A percentile compares a stretch with the other conserved stretches of the same genome.
phyloP scores from a whole-genome alignment of 2,797 vertebrate species.

The Naso thynnoides region DNA sequence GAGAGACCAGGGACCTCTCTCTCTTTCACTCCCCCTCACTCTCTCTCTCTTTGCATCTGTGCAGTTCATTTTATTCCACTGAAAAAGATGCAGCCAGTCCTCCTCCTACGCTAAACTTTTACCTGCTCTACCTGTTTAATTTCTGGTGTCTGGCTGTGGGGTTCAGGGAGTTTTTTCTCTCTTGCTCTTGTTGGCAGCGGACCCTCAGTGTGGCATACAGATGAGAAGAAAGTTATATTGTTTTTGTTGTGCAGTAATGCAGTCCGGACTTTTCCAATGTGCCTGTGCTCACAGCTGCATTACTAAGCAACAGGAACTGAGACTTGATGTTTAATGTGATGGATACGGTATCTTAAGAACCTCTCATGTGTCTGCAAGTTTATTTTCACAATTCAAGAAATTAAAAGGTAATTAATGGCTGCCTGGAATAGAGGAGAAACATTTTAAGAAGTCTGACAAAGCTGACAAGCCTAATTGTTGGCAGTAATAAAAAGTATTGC shows the following conservation, averaged over 20 bases:
- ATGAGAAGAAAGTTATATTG: constrained; percentile 18
- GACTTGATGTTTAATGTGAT: constrained; percentile 43
- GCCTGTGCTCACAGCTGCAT: constrained; percentile 3
- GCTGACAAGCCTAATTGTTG: constrained; percentile 38
- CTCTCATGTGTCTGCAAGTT: constrained; percentile 55
- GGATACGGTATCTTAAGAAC: constrained; percentile 47
- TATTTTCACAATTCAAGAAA: constrained; percentile 41
- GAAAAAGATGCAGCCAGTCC: constrained; percentile 36
- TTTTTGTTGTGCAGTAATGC: constrained; percentile 27
- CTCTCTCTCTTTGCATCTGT: constrained; percentile 41
- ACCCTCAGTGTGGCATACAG: constrained; percentile 2
- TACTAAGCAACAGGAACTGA: constrained; percentile 28
- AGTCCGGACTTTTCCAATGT: constrained; percentile 28
- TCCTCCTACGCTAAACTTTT: constrained; percentile 48
- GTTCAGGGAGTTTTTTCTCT: neutral
- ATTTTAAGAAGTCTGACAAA: constrained; percentile 4
- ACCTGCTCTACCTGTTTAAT: constrained; percentile 53
- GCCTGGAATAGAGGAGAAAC: constrained; percentile 50
- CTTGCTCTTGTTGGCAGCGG: constrained; percentile 1
- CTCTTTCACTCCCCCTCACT: constrained; percentile 22
- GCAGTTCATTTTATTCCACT: constrained; percentile 41
- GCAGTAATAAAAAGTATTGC: constrained; percentile 37
- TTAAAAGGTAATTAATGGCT: constrained; percentile 54
- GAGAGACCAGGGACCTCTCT: constrained; percentile 25
- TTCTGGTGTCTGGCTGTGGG: constrained; percentile 30